Conservation (phyloP, 2,113 vertebrate species). For the Malaclemys terrapin region DNA sequence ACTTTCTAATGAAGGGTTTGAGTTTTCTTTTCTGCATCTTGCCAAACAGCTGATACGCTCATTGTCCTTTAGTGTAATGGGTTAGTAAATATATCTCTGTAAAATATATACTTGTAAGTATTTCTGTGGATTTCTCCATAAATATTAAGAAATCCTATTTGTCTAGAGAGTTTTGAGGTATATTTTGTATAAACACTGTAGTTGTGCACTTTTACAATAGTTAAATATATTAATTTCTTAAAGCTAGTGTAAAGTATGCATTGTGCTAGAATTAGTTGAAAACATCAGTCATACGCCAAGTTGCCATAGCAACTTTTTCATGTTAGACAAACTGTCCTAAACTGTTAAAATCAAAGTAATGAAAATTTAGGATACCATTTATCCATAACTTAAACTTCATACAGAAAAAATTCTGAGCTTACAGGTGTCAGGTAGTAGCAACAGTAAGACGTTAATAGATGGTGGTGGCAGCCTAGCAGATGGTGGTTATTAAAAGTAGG, state of each 20-base stretch:
- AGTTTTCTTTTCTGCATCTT: not conserved
- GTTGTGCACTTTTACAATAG: not conserved
- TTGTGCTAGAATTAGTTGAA: not conserved
- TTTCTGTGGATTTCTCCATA: slow-evolving; percentile 38
- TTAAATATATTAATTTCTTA: not conserved
- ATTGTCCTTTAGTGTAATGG: slow-evolving; percentile 24
- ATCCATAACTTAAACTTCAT: not conserved
- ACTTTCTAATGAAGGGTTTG: slow-evolving; percentile 41
- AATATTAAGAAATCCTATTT: slow-evolving; percentile 31
- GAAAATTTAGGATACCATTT: not conserved
- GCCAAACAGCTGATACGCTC: not conserved
- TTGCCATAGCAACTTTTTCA: not conserved
- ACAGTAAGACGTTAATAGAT: not conserved
- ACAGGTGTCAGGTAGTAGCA: not conserved
- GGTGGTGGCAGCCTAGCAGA: not conserved
- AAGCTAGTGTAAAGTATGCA: not conserved
- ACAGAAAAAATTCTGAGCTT: not conserved
- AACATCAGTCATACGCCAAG: not conserved
- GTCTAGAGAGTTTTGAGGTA: slow-evolving; percentile 28
- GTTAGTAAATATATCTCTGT: slow-evolving; percentile 22
- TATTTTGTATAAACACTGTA: slow-evolving; percentile 11
- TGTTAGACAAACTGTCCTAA: not conserved
- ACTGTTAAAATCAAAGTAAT: not conserved
- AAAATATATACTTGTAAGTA: slow-evolving; percentile 62
- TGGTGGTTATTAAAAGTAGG: not conserved